These are phyloP conservation scores for Collichthys lucidus DNA, from an alignment of 2,113 vertebrate genomes.

Conservation along the genomic window DNA sequence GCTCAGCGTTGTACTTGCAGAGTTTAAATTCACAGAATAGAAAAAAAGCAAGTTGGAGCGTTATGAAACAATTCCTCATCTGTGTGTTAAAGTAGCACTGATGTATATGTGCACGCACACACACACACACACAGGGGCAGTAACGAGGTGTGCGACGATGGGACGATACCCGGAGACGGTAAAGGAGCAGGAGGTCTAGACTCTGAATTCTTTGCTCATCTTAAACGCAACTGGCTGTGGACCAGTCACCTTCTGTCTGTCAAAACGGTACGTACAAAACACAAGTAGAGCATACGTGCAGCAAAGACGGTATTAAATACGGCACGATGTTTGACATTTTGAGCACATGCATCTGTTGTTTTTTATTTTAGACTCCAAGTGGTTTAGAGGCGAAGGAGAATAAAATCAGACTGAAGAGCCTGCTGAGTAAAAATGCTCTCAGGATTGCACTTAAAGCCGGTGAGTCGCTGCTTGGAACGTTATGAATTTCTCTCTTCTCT, in stretches of 20 bases:
- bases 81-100: neutral
- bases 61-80: neutral
- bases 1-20: neutral
- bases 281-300: neutral
- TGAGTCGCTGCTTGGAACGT: conserved; percentile 66
- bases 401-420: conserved; percentile 88
- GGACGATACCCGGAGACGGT: conserved; percentile 90
- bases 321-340: neutral
- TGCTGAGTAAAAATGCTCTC: conserved; percentile 87
- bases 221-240: conserved; percentile 99
- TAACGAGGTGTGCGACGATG: conserved; percentile 87
- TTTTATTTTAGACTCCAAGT: conserved; percentile 45
- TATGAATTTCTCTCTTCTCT: neutral
- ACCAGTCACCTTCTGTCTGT: conserved; percentile 90
- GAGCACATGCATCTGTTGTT: neutral
- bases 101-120: conserved; percentile 7
- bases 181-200: conserved; percentile 93
- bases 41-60: neutral
- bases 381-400: conserved; percentile 71
- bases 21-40: neutral
- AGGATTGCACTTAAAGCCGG: conserved; percentile 84
- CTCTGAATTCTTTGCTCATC: conserved; percentile 93
- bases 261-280: conserved; percentile 78
- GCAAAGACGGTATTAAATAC: neutral
- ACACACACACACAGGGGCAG: conserved; percentile 86